Conservation (phyloP, 2,113 vertebrate species). For the Tylochromis polylepis region DNA sequence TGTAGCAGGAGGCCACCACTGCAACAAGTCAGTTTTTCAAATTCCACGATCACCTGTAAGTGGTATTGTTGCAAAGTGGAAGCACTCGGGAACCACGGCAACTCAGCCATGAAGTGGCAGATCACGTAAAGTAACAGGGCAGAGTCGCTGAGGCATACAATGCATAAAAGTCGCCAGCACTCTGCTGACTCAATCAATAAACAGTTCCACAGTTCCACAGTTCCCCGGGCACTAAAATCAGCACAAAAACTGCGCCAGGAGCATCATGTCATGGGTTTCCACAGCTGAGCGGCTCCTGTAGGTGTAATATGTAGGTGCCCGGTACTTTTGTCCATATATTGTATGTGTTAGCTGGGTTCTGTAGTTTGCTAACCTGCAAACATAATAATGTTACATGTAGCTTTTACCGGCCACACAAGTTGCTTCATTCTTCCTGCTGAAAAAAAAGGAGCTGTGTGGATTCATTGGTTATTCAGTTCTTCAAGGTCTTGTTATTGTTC, state of each 20-base stretch:
- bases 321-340: background rate
- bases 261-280: background rate
- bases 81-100: background rate
- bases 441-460: background rate
- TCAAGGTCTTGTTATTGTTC: background rate
- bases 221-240: background rate
- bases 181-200: background rate
- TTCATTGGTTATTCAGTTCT: accelerated
- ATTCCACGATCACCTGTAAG: background rate
- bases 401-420: background rate
- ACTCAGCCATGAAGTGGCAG: background rate
- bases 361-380: background rate
- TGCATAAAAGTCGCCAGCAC: background rate
- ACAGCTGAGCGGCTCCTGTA: background rate
- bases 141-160: background rate
- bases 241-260: background rate
- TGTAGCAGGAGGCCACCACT: background rate
- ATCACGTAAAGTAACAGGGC: background rate
- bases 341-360: background rate
- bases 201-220: background rate
- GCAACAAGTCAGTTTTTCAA: background rate
- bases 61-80: background rate
- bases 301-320: background rate
- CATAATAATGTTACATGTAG: background rate
- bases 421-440: background rate